Conservation (phyloP, 2,888 invertebrate species). For the Plagiodera versicolora region DNA sequence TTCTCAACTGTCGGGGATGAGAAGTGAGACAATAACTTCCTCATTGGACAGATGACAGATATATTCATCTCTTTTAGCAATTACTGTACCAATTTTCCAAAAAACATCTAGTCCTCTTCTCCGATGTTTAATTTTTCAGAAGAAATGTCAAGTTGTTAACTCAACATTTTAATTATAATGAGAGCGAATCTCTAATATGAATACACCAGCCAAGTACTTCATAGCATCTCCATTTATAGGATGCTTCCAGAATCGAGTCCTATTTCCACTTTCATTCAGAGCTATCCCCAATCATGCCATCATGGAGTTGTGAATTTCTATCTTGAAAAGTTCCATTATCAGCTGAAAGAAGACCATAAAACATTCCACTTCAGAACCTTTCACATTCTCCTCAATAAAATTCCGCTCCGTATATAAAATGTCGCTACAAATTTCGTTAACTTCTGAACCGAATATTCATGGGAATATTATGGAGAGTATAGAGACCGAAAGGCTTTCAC, state of each 20-base stretch:
- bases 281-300: background rate
- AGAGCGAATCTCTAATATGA: too few species aligned
- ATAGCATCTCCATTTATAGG: background rate
- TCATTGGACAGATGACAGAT: too few species aligned
- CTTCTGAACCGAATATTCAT: slow-evolving; percentile 17
- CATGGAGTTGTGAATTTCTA: background rate
- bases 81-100: too few species aligned
- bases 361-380: slow-evolving; percentile 9
- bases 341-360: slow-evolving; percentile 4
- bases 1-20: too few species aligned
- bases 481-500: slow-evolving; percentile 11
- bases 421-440: slow-evolving; percentile 17
- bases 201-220: too few species aligned
- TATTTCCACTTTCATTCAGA: background rate
- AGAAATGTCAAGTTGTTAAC: too few species aligned
- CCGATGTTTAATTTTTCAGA: too few species aligned
- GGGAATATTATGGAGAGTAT: slow-evolving; percentile 4
- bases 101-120: too few species aligned
- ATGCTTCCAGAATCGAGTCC: background rate
- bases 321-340: background rate
- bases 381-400: slow-evolving; percentile 19
- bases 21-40: too few species aligned
- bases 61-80: too few species aligned
- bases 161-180: too few species aligned
- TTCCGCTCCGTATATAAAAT: slow-evolving; percentile 12